Evolutionary conservation across 2,797 vertebrate genomes (phyloP).

Genomic region (Enteromius fasciolatus): DNA sequence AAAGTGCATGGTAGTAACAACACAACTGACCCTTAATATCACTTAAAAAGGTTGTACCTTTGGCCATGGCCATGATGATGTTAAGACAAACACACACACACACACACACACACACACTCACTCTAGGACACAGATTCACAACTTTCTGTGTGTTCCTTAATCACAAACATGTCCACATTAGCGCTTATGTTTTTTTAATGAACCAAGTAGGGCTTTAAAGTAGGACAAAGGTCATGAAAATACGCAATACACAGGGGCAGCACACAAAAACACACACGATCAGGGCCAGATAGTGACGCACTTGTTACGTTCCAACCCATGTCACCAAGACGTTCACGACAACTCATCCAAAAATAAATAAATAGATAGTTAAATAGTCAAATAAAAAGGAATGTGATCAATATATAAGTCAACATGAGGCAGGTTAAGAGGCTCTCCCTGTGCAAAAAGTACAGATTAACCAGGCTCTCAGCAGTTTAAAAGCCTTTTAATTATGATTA

Average conservation of each 20-base stretch:
- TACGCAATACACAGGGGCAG: slow-evolving; percentile 9
- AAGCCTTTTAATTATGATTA: slow-evolving; percentile 77
- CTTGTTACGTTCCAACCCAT: slow-evolving; percentile 21
- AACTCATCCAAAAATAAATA: slow-evolving; percentile 50
- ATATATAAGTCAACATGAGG: slow-evolving; percentile 22
- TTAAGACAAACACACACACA: slow-evolving; percentile 1
- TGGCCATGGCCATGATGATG: background rate
- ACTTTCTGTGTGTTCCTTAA: slow-evolving; percentile 34
- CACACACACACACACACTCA: background rate
- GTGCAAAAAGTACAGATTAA: slow-evolving; percentile 69
- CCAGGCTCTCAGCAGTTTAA: slow-evolving; percentile 69
- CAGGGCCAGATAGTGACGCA: slow-evolving; percentile 46
- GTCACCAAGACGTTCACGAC: slow-evolving; percentile 54
- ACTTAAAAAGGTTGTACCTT: slow-evolving; percentile 36
- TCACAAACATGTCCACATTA: slow-evolving; percentile 17
- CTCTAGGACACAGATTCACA: slow-evolving; percentile 39
- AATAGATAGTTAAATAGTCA: slow-evolving; percentile 51
- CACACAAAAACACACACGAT: slow-evolving; percentile 47
- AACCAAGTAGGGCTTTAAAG: slow-evolving; percentile 46
- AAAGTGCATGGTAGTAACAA: slow-evolving; percentile 74
- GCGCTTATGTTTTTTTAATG: slow-evolving; percentile 49
- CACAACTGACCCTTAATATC: slow-evolving; percentile 60
- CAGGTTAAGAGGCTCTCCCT: slow-evolving; percentile 34
- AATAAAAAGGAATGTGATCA: slow-evolving; percentile 34
- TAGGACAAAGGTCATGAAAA: slow-evolving; percentile 56